Base-by-base conservation (phyloP, 2,888 invertebrate genomes). In the Drosophila rubida region DNA sequence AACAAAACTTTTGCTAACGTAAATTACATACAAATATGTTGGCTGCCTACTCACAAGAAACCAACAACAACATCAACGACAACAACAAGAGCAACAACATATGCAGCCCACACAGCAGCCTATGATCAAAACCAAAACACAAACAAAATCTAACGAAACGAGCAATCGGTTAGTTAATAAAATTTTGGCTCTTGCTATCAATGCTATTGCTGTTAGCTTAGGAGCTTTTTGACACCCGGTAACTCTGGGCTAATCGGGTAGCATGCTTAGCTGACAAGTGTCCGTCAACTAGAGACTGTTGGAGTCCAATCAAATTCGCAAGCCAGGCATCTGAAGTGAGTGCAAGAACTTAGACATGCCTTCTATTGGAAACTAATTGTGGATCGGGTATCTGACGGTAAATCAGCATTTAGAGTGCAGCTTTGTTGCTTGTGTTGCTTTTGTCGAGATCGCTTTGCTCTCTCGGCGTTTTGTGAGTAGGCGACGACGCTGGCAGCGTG, bases 41-140 rank as follows among this genome's bases (percentile, higher is more conserved):
- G n/a, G 11, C 61, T 46, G 62, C 72, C 77, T 67, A 77, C 74
- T 59, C 61, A 69, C 39, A 25, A 48, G 13, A 44, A 9, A 9
- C 23, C n/a, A 9, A 49, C 11, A 22, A 0, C 42, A 44, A 22
- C 14, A 65, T n/a, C n/a, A n/a, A n/a, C n/a, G 25, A 51, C 23
- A 64, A 7, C 23, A 44, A 62, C 53, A 58, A 39, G 23, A 16
- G n/a, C n/a, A n/a, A n/a, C n/a, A 39, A 44, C 16, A 53, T 35
- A 48, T 58, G 69, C 78, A 66, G 60, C 83, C 80, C 78, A 70
- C 67, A 70, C 70, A 70, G 48, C 72, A 54, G 46, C 50, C 41
- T 41, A 62, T 62, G 59, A 54, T 22, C 23, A 42, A 45, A 46
- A 51, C 27, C 45, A 51, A 39, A 39, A 49, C 27, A 39, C 13